Evolutionary conservation across 1,140 invertebrate genomes (phyloP).

Genomic region (Phortica variegata): DNA sequence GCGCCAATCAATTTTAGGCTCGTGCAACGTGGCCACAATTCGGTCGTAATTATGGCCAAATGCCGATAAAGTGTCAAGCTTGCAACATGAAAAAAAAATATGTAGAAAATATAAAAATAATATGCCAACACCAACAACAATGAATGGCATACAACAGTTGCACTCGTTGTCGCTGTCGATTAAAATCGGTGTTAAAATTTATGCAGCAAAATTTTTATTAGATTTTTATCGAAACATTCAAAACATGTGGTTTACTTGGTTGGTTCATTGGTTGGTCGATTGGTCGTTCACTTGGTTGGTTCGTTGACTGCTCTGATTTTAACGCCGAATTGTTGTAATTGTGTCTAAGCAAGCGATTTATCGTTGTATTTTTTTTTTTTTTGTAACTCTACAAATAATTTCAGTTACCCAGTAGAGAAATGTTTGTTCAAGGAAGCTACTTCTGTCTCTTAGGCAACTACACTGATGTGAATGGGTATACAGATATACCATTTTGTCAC

Average conservation of each 20-base stretch:
- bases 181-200: slow-evolving; percentile 55
- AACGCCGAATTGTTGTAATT: slow-evolving; percentile 29
- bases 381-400: too few species aligned
- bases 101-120: not conserved
- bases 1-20: too few species aligned
- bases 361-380: too few species aligned
- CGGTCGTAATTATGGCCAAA: slow-evolving; percentile 29
- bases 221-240: slow-evolving; percentile 34
- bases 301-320: slow-evolving; percentile 27
- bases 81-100: slow-evolving; percentile 5
- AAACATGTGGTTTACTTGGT: slow-evolving; percentile 4
- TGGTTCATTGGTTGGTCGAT: too few species aligned
- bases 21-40: too few species aligned
- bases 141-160: slow-evolving; percentile 30
- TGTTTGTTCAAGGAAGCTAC: too few species aligned
- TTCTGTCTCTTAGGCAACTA: too few species aligned
- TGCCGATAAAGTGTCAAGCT: slow-evolving; percentile 34
- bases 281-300: not conserved
- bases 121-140: slow-evolving; percentile 18
- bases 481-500: too few species aligned
- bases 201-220: slow-evolving; percentile 44
- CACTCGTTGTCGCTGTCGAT: slow-evolving; percentile 35
- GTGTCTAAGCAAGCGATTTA: slow-evolving; percentile 42
- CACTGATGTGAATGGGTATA: too few species aligned
- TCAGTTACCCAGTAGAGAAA: too few species aligned